Evolutionary conservation across 2,888 invertebrate species (phyloP), one percentile per base, ranked within the genome.

Genomic region (Orchesellides sinensis): DNA sequence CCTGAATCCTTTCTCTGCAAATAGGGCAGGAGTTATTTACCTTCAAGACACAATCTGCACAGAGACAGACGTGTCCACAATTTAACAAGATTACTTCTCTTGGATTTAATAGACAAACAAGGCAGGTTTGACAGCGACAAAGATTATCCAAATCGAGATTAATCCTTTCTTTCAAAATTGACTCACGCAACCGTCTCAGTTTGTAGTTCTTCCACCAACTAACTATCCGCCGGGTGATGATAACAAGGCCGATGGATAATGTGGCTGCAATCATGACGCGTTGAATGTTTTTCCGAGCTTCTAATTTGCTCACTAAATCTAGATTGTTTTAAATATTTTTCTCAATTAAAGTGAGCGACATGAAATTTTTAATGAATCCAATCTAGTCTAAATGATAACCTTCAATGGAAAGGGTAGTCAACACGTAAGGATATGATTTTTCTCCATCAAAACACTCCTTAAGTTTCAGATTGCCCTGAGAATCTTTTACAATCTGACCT

Each of bases 61-160:
- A 91, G 25, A 90, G 73, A 83, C 90, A 90, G 10, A 90, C 88
- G 87, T 91, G 91, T n/a, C 90, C 90, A 87, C 91, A 91, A 47
- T 90, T 88, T 69, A 91, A 84, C 8, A 90, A 77, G 19, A 91
- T 88, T 4, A 91, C 89, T 83, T 90, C 90, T 6, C 90, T 85
- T 0, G 89, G 89, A 81, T 90, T 89, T 0, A 86, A 82, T 52
- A 91, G 83, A 84, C 91, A 91, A 4, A 91, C 88, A 2, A 90
- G 89, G 85, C 91, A 91, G 8, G 84, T 87, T 78, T 86, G 86
- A 63, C 77, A 77, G 19, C 75, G 83, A 21, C 83, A 83, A 10
- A 88, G 65, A 45, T 83, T 79, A 54, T 87, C 81, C 8, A 86
- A 49, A 35, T 86, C 83, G 14, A 79, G 49, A 23, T 82, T 78